A percentile compares a stretch with the other conserved stretches of the same genome.
Conservation (phyloP, 1,140 invertebrate genomes). For the Lepidostoma basale region DNA sequence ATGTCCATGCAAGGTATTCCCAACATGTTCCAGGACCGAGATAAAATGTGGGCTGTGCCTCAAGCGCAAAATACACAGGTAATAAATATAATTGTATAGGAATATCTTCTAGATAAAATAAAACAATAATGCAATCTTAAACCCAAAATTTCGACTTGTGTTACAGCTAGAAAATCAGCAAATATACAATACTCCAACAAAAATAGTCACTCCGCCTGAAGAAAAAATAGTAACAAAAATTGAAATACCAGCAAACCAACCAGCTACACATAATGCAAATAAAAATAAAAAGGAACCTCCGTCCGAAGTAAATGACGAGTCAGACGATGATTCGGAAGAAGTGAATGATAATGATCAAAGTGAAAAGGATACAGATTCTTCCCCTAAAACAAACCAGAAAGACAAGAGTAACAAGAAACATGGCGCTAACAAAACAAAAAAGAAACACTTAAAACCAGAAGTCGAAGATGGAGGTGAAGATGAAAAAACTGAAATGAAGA, state of each 20-base stretch:
- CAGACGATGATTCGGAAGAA: slow-evolving; percentile 40
- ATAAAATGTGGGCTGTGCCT: slow-evolving; percentile 45
- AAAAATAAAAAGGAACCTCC: slow-evolving; percentile 31
- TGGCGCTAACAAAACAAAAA: slow-evolving; percentile 48
- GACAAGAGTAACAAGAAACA: slow-evolving; percentile 44
- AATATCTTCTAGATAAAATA: neutral
- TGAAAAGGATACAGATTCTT: slow-evolving; percentile 45
- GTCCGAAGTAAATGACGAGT: slow-evolving; percentile 18
- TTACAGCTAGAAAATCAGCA: slow-evolving; percentile 34
- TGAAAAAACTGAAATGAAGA: slow-evolving; percentile 26
- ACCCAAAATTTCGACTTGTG: too few relatives aligned
- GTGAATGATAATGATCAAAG: slow-evolving; percentile 48
- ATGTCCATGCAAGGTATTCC: slow-evolving; percentile 35
- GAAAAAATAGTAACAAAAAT: slow-evolving; percentile 18
- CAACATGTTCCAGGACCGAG: slow-evolving; percentile 43
- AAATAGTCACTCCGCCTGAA: slow-evolving; percentile 26
- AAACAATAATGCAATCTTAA: neutral
- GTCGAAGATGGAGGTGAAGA: slow-evolving; percentile 38
- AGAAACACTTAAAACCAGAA: slow-evolving; percentile 49
- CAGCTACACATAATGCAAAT: neutral
- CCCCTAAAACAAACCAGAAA: slow-evolving; percentile 49
- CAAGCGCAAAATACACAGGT: slow-evolving; percentile 40
- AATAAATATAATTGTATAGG: neutral
- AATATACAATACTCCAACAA: slow-evolving; percentile 32
- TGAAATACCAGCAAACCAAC: slow-evolving; percentile 30